phyloP scores from a whole-genome alignment of 35 echinoderm and acorn worm species.

The Amphiura filiformis region DNA sequence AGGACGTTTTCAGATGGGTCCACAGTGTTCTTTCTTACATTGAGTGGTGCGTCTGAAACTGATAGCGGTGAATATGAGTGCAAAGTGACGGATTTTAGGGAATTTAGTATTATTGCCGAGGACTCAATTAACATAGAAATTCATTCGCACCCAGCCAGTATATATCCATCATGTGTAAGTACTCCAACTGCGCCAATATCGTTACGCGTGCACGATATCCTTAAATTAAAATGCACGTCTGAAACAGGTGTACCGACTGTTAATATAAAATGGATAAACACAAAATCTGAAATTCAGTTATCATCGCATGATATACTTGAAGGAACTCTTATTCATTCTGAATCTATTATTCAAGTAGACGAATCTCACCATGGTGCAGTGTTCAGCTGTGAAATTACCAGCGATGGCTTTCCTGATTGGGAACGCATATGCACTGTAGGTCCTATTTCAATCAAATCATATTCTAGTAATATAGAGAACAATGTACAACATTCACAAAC shows the following conservation, averaged over 20 bases:
- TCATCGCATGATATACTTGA: neutral
- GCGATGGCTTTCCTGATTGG: neutral
- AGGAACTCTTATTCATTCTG: neutral
- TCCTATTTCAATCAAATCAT: too few relatives aligned
- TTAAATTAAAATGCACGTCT: constrained; percentile 2
- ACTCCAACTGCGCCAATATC: neutral
- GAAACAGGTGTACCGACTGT: neutral
- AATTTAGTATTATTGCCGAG: neutral
- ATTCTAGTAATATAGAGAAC: too few relatives aligned
- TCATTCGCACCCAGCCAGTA: neutral
- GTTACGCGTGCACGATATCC: neutral
- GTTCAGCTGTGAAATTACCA: neutral
- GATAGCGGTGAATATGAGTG: neutral
- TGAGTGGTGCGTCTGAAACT: neutral
- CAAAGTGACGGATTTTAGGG: neutral
- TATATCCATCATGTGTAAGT: neutral
- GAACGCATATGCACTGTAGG: neutral
- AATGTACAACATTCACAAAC: too few relatives aligned
- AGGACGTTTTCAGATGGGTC: neutral
- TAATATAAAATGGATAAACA: neutral
- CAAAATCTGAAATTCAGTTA: neutral
- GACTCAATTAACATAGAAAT: neutral
- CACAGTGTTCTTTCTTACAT: neutral
- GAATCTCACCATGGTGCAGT: neutral
- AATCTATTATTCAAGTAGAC: neutral